These are phyloP conservation scores for Tinea trinotella DNA, from an alignment of 2,888 invertebrate genomes.

Conservation along the genomic window DNA sequence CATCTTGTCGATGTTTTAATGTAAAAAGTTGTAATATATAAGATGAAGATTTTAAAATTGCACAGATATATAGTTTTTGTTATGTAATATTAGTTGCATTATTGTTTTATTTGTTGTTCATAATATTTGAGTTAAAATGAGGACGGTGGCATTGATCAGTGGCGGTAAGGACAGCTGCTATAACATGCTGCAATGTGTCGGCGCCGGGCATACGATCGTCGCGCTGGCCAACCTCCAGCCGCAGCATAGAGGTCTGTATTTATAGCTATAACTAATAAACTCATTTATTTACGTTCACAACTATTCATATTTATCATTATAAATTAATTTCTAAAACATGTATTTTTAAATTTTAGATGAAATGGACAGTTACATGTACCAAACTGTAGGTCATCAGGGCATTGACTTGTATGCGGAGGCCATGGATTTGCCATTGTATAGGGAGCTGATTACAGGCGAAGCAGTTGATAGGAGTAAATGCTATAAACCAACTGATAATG, in stretches of 20 bases:
- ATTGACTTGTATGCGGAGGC: conserved; percentile 94
- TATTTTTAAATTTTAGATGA: conserved; percentile 82
- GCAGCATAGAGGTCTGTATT: conserved; percentile 76
- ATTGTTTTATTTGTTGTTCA: conserved; percentile 22
- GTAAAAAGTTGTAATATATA: conserved; percentile 19
- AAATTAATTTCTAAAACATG: conserved; percentile 16
- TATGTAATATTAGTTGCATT: conserved; percentile 45
- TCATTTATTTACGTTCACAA: neutral
- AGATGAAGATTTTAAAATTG: conserved; percentile 18
- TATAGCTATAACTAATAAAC: neutral
- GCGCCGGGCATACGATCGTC: conserved; percentile 95
- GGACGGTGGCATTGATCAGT: conserved; percentile 91
- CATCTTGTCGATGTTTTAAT: conserved; percentile 7
- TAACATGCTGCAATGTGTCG: conserved; percentile 98
- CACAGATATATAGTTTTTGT: conserved; percentile 52
- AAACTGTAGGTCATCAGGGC: conserved; percentile 98
- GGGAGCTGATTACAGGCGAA: conserved; percentile 86
- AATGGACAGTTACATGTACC: conserved; percentile 98
- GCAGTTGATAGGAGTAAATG: conserved; percentile 84
- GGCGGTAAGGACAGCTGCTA: conserved; percentile 99
- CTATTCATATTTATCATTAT: neutral
- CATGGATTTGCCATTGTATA: conserved; percentile 92
- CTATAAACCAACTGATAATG: conserved; percentile 86
- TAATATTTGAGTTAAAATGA: conserved; percentile 73
- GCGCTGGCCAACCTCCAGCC: conserved; percentile 97